Conservation (phyloP, 2,113 vertebrate genomes). For the Motacilla tschutschensis region DNA sequence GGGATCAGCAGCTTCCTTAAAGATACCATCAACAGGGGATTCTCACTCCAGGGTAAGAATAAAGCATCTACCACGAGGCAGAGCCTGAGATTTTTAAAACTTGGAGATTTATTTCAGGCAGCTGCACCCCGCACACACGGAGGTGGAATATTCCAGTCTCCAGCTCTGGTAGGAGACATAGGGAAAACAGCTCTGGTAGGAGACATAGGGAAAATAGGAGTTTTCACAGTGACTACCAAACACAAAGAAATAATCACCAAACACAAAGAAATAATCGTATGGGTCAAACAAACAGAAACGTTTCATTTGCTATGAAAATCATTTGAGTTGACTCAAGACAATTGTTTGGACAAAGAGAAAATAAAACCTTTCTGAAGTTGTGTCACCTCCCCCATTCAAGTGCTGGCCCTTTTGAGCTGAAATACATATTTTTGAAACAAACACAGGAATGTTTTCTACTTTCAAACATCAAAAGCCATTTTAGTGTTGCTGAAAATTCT, state of each 20-base stretch:
- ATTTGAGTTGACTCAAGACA: not conserved
- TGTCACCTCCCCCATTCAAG: not conserved
- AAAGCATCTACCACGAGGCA: not conserved
- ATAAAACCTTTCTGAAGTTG: not conserved
- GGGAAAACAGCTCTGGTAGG: not conserved
- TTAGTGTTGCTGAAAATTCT: not conserved
- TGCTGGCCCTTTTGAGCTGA: not conserved
- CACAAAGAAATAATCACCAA: not conserved
- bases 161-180: not conserved
- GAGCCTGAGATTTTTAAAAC: not conserved
- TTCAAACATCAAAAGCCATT: conserved; percentile 8
- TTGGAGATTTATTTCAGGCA: conserved; percentile 21
- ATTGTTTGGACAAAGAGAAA: not conserved
- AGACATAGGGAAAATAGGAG: not conserved
- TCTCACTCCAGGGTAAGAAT: conserved; percentile 7
- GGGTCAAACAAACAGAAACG: not conserved
- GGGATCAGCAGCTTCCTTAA: conserved; percentile 8
- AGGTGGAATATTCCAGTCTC: conserved; percentile 35
- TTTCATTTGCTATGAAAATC: not conserved
- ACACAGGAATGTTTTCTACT: not conserved
- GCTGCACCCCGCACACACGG: not conserved
- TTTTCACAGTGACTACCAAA: not conserved
- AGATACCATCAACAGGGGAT: not conserved
- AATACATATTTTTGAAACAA: conserved; percentile 13
- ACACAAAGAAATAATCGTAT: not conserved